These are phyloP conservation scores for Calliopum simillimum DNA, from an alignment of 2,888 invertebrate genomes.

Conservation along the genomic window DNA sequence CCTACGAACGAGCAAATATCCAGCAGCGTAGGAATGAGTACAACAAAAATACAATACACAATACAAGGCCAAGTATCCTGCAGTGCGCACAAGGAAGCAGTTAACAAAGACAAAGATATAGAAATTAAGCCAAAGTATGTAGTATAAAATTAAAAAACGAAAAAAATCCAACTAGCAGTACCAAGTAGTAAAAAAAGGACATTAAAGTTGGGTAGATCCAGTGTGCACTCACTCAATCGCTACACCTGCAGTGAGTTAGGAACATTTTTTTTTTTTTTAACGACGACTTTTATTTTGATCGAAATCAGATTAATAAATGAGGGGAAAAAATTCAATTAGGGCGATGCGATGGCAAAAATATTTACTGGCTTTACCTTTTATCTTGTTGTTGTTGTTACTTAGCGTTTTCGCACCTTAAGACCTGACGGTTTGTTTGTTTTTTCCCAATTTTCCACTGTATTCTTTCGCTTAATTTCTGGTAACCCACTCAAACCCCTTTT, in stretches of 20 bases:
- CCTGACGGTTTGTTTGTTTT: no score
- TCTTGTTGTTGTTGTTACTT: slow-evolving; percentile 3
- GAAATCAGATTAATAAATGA: slow-evolving; percentile 62
- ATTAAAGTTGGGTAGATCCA: background rate
- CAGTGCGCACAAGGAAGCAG: slow-evolving; percentile 15
- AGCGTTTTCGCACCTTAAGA: background rate
- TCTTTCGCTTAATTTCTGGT: background rate
- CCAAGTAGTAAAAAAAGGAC: background rate
- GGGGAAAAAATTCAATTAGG: slow-evolving; percentile 56
- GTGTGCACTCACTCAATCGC: no score
- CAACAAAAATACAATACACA: background rate
- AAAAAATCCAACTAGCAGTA: background rate
- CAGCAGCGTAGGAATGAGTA: background rate
- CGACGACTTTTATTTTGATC: slow-evolving; percentile 49
- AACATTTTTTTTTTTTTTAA: slow-evolving; percentile 36
- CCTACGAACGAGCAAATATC: background rate
- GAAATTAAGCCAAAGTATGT: slow-evolving; percentile 12
- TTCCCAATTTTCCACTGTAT: no score
- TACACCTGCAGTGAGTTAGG: background rate
- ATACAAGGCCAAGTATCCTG: slow-evolving; percentile 22
- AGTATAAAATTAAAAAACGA: slow-evolving; percentile 8
- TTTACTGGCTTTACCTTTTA: slow-evolving; percentile 12
- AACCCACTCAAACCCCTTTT: background rate
- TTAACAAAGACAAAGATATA: slow-evolving; percentile 23
- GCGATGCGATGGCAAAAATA: slow-evolving; percentile 22